Percentiles rank a stretch among this genome's conserved stretches.
Evolutionary conservation across 2,797 vertebrate genomes (phyloP).

Genomic region (Masticophis lateralis): DNA sequence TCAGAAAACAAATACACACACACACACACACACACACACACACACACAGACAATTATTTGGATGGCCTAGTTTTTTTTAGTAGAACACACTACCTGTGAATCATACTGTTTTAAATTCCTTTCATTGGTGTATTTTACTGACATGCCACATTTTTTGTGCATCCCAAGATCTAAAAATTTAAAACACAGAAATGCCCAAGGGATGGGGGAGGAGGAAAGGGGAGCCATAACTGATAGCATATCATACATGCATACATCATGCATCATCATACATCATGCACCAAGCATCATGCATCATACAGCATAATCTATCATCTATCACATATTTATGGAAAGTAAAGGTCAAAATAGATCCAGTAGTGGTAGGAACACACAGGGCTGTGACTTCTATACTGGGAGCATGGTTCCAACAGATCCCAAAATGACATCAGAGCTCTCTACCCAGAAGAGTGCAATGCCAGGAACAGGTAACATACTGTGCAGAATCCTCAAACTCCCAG

Average conservation of each 20-base stretch:
- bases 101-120: neutral
- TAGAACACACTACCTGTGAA: neutral
- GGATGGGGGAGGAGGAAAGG: neutral
- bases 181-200: neutral
- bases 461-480: neutral
- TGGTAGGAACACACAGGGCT: neutral
- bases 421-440: neutral
- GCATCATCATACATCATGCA: neutral
- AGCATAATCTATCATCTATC: neutral
- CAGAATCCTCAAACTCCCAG: neutral
- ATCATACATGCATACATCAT: neutral
- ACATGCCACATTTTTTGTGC: neutral
- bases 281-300: neutral
- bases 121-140: neutral
- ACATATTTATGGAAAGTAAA: neutral
- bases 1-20: too few relatives aligned
- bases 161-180: neutral
- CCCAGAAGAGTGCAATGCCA: neutral
- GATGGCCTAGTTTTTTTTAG: neutral
- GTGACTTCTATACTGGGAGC: neutral
- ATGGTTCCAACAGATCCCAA: neutral
- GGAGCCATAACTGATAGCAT: neutral
- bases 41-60: neutral
- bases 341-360: neutral
- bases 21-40: too few relatives aligned